Evolutionary conservation across 2,888 invertebrate genomes (phyloP), one percentile per base, ranked within the genome.

Genomic region (Biston betularia): DNA sequence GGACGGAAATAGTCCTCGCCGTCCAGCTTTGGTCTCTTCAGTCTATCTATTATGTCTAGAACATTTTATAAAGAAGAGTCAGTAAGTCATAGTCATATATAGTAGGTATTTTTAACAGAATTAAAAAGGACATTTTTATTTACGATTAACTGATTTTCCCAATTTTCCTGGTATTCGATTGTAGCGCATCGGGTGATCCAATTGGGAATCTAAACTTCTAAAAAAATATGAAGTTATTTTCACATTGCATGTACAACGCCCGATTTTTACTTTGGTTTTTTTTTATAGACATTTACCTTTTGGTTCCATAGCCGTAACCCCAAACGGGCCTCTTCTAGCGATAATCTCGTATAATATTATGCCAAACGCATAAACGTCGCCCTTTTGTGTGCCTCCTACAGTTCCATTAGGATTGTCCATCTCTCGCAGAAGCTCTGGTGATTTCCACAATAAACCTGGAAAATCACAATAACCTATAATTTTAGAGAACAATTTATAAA

Each of bases 301-400:
- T 81, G 98, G 97, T 92, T 98, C 97, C 84, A 95, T 95, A 82
- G 95, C 94, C 65, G 95, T 96, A 75, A 95, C 95, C 72, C 98
- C 98, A 86, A 97, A 99, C 9, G 98, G 98, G 58, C 99, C 98
- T 85, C 96, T 96, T 74, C 99, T 95, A 63, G 97, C 97, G 81
- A 98, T 96, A 75, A 99, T 97, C 94, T 99, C 99, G 87, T 98
- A 98, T 74, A 99, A 94, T 83, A 99, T 98, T 77, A 99, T 98
- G 65, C 97, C 98, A 92, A 99, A 99, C 24, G 99, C 98, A 89
- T 99, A 99, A 14, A 99, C 97, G 88, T 99, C 99, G 15, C 97
- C 98, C 88, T 98, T 98, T 85, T 97, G 98, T 24, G 97, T 97
- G 50, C 98, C 98, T 76, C 94, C 94, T 24, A 92, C 85, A 0